A percentile compares a stretch with the other conserved stretches of the same genome.
These are phyloP conservation scores for Notothenia rossii DNA, from an alignment of 2,113 vertebrate species.

Conservation along the genomic window DNA sequence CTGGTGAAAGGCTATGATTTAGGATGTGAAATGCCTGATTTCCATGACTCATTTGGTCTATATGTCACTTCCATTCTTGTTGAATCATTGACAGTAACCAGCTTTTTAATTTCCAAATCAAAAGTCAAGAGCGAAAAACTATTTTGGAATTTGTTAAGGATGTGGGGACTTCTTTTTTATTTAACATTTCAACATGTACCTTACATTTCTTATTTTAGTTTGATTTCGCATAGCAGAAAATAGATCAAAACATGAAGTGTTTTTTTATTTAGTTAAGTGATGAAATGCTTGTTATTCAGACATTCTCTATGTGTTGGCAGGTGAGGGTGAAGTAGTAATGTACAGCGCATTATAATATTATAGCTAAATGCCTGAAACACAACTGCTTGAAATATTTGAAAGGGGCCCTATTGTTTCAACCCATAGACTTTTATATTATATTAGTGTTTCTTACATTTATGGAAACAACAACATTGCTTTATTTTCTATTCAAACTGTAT, in stretches of 20 bases:
- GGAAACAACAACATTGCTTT: not conserved
- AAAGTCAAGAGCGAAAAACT: not conserved
- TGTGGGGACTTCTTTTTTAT: not conserved
- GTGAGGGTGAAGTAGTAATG: too few species aligned
- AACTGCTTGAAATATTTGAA: too few species aligned
- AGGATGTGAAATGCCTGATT: slow-evolving; percentile 36
- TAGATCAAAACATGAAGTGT: not conserved
- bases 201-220: not conserved
- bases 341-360: too few species aligned
- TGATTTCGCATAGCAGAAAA: not conserved
- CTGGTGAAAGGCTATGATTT: slow-evolving; percentile 39
- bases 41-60: slow-evolving; percentile 57
- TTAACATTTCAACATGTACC: too few species aligned
- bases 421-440: too few species aligned
- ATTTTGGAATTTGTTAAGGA: not conserved
- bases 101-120: slow-evolving; percentile 12
- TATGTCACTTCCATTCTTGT: slow-evolving; percentile 31
- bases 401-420: too few species aligned
- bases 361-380: too few species aligned
- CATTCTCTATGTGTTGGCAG: not conserved
- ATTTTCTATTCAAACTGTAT: not conserved
- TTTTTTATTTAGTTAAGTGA: not conserved
- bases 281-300: not conserved
- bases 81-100: slow-evolving; percentile 38
- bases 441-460: too few species aligned